Evolutionary conservation across 1,140 invertebrate genomes (phyloP), one percentile per base, ranked within the genome.

Genomic region (Drosophila murphyi): DNA sequence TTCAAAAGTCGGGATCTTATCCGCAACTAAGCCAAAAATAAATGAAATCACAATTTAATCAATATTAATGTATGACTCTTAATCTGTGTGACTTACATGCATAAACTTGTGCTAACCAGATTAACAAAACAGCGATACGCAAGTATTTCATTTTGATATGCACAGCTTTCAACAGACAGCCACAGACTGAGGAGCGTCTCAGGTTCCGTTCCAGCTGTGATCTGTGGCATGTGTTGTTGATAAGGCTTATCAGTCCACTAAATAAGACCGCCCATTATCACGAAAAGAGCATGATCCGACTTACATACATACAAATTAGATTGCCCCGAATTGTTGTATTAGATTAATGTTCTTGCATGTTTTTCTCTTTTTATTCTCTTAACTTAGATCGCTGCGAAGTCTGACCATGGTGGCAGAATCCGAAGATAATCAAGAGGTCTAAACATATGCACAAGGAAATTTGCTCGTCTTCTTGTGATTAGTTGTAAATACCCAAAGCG

Each of bases 381-480:
- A 5, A 5, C 45, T 63, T 72, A 92, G 90, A 91, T 92, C 90
- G 52, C 76, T 92, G 77, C 87, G 90, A 73, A 92, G 90, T 82
- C 87, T 92, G 60, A 92, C 83, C 69, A 90, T 90, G 78, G 90
- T 90, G 60, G 87, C 76, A 63, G 90, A 91, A 74, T 82, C 87
- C 10, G 82, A 90, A 72, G 85, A 89, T 63, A 88, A 89, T 55
- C 85, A 88, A 82, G 85, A 89, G 80, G 85, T 88, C 67, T 88
- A 78, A 71, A 12, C 32, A 12, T 34, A 60, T 45, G 60, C 74
- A 73, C 77, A 80, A 73, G 71, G 69, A 67, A 64, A 70, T 70
- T 75, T 65, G 50, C 45, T 67, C 74, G 76, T 63, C 74, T 79
- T 89, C 85, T 89, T 90, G 85, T 85, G 86, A 89, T 81, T 89